These are phyloP conservation scores for Noctua pronuba DNA, from an alignment of 2,888 invertebrate genomes.

Conservation along the genomic window DNA sequence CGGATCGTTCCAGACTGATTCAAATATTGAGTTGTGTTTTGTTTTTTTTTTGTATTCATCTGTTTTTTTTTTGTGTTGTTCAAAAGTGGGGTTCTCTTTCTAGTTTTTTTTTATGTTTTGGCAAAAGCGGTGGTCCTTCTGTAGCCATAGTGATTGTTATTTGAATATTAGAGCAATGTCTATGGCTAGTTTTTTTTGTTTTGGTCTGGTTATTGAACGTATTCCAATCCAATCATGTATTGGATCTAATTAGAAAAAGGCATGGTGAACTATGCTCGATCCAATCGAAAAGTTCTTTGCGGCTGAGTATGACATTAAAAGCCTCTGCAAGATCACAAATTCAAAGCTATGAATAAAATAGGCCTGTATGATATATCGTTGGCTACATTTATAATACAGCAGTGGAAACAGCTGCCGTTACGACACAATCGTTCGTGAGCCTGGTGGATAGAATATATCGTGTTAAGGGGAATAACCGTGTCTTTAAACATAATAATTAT, in stretches of 20 bases:
- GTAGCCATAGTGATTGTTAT: not conserved
- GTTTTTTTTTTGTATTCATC: slow-evolving; percentile 10
- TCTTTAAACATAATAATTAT: not conserved
- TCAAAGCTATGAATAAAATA: not conserved
- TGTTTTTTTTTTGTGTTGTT: slow-evolving; percentile 10
- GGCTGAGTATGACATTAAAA: not conserved
- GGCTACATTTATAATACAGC: not conserved
- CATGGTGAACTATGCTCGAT: not conserved
- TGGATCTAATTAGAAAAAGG: not conserved
- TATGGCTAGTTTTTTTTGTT: not conserved
- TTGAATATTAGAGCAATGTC: not conserved
- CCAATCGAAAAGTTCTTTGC: not conserved
- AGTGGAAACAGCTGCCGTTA: not conserved
- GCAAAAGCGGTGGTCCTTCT: not conserved
- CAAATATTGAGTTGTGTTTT: slow-evolving; percentile 47
- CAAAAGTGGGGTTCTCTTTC: not conserved
- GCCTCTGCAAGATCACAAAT: not conserved
- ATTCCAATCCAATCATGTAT: not conserved
- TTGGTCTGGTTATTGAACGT: not conserved
- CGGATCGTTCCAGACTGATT: slow-evolving; percentile 23
- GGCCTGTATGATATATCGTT: not conserved
- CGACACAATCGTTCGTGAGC: no score
- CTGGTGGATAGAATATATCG: not conserved
- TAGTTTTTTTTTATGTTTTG: not conserved
- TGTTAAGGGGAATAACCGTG: not conserved